Conservation (phyloP, 2,888 invertebrate species). For the Leptinotarsa haldemani region DNA sequence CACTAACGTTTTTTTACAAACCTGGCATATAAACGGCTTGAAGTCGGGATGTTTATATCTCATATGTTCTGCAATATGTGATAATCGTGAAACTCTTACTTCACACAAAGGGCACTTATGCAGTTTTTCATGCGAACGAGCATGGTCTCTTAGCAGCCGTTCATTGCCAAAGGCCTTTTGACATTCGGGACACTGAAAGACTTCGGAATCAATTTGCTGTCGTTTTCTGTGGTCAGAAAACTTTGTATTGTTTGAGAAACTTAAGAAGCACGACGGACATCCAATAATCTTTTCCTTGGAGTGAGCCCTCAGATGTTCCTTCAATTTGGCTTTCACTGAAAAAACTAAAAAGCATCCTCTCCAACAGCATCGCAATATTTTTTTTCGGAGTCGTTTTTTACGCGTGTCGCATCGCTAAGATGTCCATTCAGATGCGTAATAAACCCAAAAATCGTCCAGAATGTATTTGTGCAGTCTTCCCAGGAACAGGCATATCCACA, state of each 20-base stretch:
- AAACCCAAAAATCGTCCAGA: slow-evolving; percentile 67
- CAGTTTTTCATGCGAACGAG: slow-evolving; percentile 86
- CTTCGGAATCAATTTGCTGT: slow-evolving; percentile 66
- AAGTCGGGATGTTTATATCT: slow-evolving; percentile 78
- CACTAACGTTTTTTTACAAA: slow-evolving; percentile 72
- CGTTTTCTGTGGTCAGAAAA: slow-evolving; percentile 87
- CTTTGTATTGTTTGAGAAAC: slow-evolving; percentile 85
- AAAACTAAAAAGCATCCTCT: slow-evolving; percentile 35
- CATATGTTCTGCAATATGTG: slow-evolving; percentile 82
- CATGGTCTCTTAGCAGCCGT: slow-evolving; percentile 85
- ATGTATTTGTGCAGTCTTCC: slow-evolving; percentile 68
- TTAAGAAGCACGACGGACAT: slow-evolving; percentile 90
- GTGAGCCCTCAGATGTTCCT: slow-evolving; percentile 84
- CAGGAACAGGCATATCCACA: slow-evolving; percentile 74
- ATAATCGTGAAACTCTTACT: slow-evolving; percentile 87
- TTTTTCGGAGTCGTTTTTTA: slow-evolving; percentile 40
- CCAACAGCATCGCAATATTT: slow-evolving; percentile 61
- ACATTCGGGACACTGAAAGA: slow-evolving; percentile 84
- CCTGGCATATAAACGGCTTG: slow-evolving; percentile 75
- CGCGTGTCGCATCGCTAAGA: slow-evolving; percentile 58
- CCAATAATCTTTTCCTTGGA: slow-evolving; percentile 88
- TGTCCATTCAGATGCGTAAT: slow-evolving; percentile 71
- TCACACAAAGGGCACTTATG: slow-evolving; percentile 91
- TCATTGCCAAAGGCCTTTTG: slow-evolving; percentile 83
- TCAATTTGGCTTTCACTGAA: slow-evolving; percentile 71